Evolutionary conservation across 2,797 vertebrate species (phyloP), one percentile per base, ranked within the genome.

Genomic region (Betta splendens): DNA sequence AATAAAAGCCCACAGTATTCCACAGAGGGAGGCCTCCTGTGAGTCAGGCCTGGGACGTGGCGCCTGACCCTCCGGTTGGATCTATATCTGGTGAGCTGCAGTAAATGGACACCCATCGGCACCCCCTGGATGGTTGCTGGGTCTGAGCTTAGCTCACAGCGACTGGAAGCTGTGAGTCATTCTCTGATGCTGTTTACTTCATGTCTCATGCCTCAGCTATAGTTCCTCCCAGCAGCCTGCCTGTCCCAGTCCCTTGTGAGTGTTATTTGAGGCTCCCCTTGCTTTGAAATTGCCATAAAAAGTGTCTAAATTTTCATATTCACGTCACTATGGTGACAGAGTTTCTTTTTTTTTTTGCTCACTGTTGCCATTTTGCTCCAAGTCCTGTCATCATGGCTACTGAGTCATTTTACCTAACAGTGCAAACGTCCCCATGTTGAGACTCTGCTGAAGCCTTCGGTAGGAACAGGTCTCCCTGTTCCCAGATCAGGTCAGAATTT

Each of bases 381-480:
- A 48, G 67, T 70, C 33, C 54, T 18, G 66, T 84, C 74, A 25
- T 81, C 66, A 77, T 83, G 77, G 65, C 48, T 47, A 77, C 79
- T 3, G 58, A 16, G 44, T 52, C n/a, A n/a, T n/a, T 73, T 73
- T 61, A 46, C 76, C 72, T 42, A 60, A 59, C 87, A 93, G 93
- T 92, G 91, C 71, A 87, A 81, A 91, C 1, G 84, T 94, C 18
- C 92, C 92, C 74, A 93, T 94, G 92, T 94, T 91, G 92, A 55
- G 93, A 94, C 85, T 93, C 92, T 0, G 91, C 92, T 71, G 93
- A 88, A 2, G 92, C 93, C 59, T 93, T 91, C 80, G 90, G 92
- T 93, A 87, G 90, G 91, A 83, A 12, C 1, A 36, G 11, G 2
- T 9, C 35, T 26, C 63, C 3, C 0, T 13, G 2, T 11, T 43